These are phyloP conservation scores for Synergus laeviventris DNA, from an alignment of 2,888 invertebrate genomes.

Conservation along the genomic window DNA sequence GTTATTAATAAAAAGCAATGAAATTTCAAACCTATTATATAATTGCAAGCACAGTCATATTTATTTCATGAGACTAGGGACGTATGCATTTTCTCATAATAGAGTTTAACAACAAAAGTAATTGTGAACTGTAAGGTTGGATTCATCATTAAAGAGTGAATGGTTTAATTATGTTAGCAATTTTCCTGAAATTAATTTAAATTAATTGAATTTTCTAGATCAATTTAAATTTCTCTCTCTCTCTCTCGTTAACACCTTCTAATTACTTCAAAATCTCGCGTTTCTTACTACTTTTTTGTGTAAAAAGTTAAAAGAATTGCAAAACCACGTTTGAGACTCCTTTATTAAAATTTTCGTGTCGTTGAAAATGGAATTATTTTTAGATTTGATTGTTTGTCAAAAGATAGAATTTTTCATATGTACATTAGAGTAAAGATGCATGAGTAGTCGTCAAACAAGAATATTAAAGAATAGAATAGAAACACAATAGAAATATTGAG, in stretches of 20 bases:
- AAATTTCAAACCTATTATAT: conserved; percentile 17
- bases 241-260: conserved; percentile 5
- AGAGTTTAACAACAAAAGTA: background rate
- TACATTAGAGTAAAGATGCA: background rate
- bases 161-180: no score
- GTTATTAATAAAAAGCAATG: background rate
- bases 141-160: no score
- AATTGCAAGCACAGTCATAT: background rate
- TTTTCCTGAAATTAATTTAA: no score
- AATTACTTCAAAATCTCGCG: conserved; percentile 16
- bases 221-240: no score
- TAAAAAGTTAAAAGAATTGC: background rate
- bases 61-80: background rate
- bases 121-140: background rate
- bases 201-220: no score
- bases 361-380: background rate
- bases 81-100: conserved; percentile 13
- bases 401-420: background rate
- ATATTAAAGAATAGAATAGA: background rate
- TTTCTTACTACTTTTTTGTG: background rate
- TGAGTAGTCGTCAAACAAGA: background rate
- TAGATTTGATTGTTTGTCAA: background rate
- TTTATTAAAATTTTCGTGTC: background rate
- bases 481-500: conserved; percentile 17
- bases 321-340: background rate